Base-by-base conservation (phyloP, 2,888 invertebrate genomes). In the Lymantria monacha region DNA sequence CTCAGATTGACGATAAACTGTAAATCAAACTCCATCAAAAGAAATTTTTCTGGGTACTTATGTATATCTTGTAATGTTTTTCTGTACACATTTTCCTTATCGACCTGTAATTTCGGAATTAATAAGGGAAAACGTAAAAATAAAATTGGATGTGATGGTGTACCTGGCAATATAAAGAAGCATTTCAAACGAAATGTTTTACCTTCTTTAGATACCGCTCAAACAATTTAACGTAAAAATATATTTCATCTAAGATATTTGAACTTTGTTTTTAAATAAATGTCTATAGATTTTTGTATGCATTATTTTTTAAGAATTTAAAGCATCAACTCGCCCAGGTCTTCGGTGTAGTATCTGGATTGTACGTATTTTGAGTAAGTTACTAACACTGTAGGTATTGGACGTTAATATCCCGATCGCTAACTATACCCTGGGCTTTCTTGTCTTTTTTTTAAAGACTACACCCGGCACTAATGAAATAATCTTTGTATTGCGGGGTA, bases 1-100 rank as follows among this genome's bases (percentile, higher is more conserved):
- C 46, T 53, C 48, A 42, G 42, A 31, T 44, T 49, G 57, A 53
- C 58, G 59, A 61, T 68, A 63, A 61, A 69, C 70, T 61, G 57
- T 65, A 67, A 69, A 70, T 70, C 62, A 68, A 64, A 70, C 61
- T 66, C 54, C 53, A 48, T 52, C 60, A 63, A 69, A 63, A 62
- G 49, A 65, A 57, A 61, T 53, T 60, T 66, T 64, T 66, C 59
- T 59, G 55, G 14, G 10, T 41, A 40, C 7, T 30, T 31, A 37
- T 9, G 40, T 31, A 33, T 49, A 46, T 38, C 5, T 14, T 33
- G 42, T 48, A 55, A 57, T 44, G 51, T 11, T 55, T 52, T 53
- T 44, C 45, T 41, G 15, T 37, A 14, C n/a, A 46, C 37, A 40
- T 55, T 54, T 55, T 54, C 57, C 57, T 54, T 51, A 43, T 45